Evolutionary conservation across 2,113 vertebrate species (phyloP), one percentile per base, ranked within the genome.

Genomic region (Acanthochromis polyacanthus): DNA sequence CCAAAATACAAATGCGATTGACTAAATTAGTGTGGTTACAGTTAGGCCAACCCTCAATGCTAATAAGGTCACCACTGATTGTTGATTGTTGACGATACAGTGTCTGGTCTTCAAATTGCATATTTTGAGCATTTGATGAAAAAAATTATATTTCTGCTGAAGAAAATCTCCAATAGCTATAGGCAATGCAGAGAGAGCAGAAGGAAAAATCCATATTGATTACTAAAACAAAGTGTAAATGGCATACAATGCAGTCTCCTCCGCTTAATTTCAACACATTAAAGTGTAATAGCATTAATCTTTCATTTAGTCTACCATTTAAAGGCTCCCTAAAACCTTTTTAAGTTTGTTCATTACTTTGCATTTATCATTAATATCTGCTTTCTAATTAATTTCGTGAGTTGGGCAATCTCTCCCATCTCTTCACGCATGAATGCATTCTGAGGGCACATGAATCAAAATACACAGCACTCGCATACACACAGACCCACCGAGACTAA

Each of bases 401-500:
- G 57, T 40, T 75, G 43, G 58, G 28, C 25, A 45, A 55, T 62
- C 25, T 17, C 16, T 69, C 11, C n/a, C 52, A 71, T 79, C 50
- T 76, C 30, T 70, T 71, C 20, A 28, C 52, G 68, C 74, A 43
- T 57, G 58, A 63, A 57, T 60, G 5, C 66, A 38, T 40, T 46
- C 38, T 71, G 80, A 40, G 51, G 59, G 25, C 52, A 20, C 63
- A 69, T 72, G 48, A 28, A 78, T 80, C 58, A 63, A 72, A 71
- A 78, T 30, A 57, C 62, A 72, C 48, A 78, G 67, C 53, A 64
- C 22, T 63, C 55, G 63, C 56, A 16, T 48, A 63, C 19, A 59
- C 52, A 60, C 2, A 69, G 43, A 71, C 50, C 84, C 66, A 69
- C 58, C 20, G 86, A 84, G 82, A 75, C 79, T 45, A 51, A 76